These are phyloP conservation scores for Mobula birostris DNA, from an alignment of 2,113 vertebrate species.

Conservation along the genomic window DNA sequence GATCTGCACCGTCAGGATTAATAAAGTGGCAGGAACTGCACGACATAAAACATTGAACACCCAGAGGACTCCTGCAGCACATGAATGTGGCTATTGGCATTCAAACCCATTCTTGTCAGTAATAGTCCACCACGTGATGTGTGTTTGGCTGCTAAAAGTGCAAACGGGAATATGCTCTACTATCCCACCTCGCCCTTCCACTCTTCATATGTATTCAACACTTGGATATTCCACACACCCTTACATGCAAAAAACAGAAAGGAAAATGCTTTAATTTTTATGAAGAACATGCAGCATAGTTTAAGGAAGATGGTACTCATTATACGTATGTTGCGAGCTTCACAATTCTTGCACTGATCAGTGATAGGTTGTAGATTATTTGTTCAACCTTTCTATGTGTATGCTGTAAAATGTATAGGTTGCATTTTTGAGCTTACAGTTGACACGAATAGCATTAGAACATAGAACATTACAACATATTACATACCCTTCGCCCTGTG, in stretches of 20 bases:
- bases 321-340: background rate
- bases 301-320: background rate
- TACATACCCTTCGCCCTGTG: too few species aligned
- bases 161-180: background rate
- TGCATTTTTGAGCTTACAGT: too few species aligned
- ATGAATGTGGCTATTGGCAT: background rate
- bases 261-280: background rate
- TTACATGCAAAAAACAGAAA: background rate
- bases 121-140: background rate
- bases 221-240: background rate
- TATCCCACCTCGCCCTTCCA: too few species aligned
- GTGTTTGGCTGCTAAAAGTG: background rate
- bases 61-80: background rate
- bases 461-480: too few species aligned
- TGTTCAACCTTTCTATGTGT: background rate
- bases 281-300: background rate
- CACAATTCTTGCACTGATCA: background rate
- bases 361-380: too few species aligned
- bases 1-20: background rate
- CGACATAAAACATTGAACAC: background rate
- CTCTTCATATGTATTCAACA: background rate
- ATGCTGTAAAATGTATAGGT: background rate
- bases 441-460: background rate
- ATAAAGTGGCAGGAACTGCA: background rate
- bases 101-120: background rate